Conservation (phyloP, 2,113 vertebrate species). For the Callochromis pleurospilus region DNA sequence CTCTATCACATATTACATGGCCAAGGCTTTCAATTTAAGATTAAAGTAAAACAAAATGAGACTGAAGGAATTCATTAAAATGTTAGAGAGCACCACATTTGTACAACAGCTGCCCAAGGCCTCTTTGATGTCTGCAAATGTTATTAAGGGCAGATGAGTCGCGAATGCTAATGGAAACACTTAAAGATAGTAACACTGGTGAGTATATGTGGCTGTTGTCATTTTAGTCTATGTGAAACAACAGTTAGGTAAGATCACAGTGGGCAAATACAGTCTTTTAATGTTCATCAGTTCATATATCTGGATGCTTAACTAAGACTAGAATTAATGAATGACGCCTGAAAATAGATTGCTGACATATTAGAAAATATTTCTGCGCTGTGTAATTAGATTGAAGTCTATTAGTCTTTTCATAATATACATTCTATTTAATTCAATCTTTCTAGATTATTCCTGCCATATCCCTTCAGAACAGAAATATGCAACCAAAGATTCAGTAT, state of each 20-base stretch:
- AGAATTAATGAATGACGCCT: neutral
- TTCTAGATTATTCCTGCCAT: neutral
- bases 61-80: conserved; percentile 1
- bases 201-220: neutral
- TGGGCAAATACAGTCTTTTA: neutral
- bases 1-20: neutral
- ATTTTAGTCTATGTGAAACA: neutral
- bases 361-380: neutral
- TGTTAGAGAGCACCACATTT: neutral
- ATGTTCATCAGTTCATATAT: neutral
- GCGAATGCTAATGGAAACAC: neutral
- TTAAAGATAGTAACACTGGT: neutral
- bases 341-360: conserved; percentile 12
- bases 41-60: conserved; percentile 19
- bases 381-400: conserved; percentile 20
- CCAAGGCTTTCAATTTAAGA: conserved; percentile 15
- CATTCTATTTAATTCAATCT: neutral
- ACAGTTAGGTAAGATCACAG: neutral
- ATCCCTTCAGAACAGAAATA: neutral
- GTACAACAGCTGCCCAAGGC: neutral
- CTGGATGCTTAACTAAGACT: neutral
- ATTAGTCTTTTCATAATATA: conserved; percentile 4
- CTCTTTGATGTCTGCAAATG: conserved; percentile 9
- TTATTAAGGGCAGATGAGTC: neutral
- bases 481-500: neutral